Base-by-base conservation (phyloP, 2,797 vertebrate genomes). In the Leucoraja ocellata region DNA sequence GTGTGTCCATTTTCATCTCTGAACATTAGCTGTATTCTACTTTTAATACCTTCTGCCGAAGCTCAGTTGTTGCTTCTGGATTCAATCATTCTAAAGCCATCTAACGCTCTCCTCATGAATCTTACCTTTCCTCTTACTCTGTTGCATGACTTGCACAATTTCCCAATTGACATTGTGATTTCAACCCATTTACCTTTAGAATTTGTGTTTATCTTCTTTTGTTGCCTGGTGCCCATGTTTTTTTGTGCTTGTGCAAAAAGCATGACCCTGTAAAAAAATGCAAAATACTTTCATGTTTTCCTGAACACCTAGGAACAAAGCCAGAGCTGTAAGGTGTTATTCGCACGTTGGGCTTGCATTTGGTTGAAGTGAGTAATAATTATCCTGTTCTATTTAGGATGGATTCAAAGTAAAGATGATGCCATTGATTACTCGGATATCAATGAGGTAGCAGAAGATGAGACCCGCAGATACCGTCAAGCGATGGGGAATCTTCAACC, bases 381-480 rank as follows among this genome's bases (percentile, higher is more conserved):
- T 93, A 23, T 63, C 11, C 28, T 65, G 25, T 46, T 93, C 8
- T 93, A 73, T 74, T 58, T 93, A 99, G 99, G 99, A 79, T 99
- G 99, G 99, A 97, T 99, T 94, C 98, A 98, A 95, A 99, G 98
- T 95, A 99, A 98, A 0, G 98, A 98, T 39, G 99, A 99, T 96
- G 99, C 99, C 32, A 97, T 99, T 68, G 99, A 99, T 96, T 99
- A 99, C 94, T 99, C 99, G 18, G 99, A 99, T 94, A 99, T 99
- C 94, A 99, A 96, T 23, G 99, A 99, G 93, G 98, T 99, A 93
- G 99, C 98, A 80, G 98, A 99, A 94, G 99, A 99, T 95, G 99
- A 99, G 96, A 98, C 98, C 65, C 97, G 97, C 93, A 98, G 98
- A 95, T 99, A 98, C 93, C 97, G 97, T 91, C 98, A 99, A 95